Evolutionary conservation across 92 coral and sea anemone species (phyloP).

Genomic region (Heliopora coerulea): DNA sequence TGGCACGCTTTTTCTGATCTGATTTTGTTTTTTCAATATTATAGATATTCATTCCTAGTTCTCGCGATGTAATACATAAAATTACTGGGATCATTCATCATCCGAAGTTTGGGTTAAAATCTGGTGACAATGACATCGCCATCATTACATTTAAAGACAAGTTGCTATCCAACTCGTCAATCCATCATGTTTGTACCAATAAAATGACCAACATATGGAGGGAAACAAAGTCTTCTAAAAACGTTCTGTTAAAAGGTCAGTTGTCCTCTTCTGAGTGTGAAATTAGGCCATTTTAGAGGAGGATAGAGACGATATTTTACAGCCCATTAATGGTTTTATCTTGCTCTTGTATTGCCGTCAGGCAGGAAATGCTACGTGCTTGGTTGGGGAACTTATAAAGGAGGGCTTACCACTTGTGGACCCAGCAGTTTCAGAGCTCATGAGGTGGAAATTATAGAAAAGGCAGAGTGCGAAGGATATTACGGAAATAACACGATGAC

Average conservation of each 20-base stretch:
- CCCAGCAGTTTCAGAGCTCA: constrained; percentile 5
- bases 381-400: constrained; percentile 39
- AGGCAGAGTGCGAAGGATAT: constrained; percentile 3
- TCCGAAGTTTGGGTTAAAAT: constrained; percentile 21
- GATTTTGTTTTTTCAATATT: too few species aligned
- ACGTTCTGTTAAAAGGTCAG: constrained; percentile 13
- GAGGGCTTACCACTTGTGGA: not conserved
- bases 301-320: not conserved
- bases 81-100: constrained; percentile 1
- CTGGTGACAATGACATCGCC: constrained; percentile 38
- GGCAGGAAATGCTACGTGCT: constrained; percentile 18
- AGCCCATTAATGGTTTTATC: too few species aligned
- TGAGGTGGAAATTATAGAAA: constrained; percentile 15
- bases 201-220: not conserved
- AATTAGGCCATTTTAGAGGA: too few species aligned
- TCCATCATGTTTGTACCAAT: constrained; percentile 4
- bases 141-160: not conserved
- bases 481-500: constrained; percentile 21
- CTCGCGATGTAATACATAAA: constrained; percentile 17
- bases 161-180: not conserved
- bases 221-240: not conserved
- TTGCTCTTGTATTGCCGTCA: not conserved
- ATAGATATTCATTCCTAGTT: constrained; percentile 30
- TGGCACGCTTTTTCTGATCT: too few species aligned
- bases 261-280: not conserved